Percentiles rank a stretch among this genome's conserved stretches.
phyloP scores from a whole-genome alignment of 2,888 invertebrate genomes.

The Coenonympha glycerion region DNA sequence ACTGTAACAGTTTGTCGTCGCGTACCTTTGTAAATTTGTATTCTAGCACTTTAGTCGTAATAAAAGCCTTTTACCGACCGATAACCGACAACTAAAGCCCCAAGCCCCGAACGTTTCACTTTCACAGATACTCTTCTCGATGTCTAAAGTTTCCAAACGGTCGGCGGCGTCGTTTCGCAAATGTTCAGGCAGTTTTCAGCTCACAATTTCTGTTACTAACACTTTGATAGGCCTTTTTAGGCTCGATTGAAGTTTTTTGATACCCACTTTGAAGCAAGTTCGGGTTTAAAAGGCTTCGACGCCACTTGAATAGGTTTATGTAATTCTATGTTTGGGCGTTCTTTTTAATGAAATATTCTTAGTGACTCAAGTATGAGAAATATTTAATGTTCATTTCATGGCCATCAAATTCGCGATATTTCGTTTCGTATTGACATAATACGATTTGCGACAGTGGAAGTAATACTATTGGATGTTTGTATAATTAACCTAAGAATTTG shows the following conservation, averaged over 20 bases:
- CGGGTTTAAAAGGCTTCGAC: too few relatives aligned
- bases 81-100: slow-evolving; percentile 1
- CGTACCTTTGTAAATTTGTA: neutral
- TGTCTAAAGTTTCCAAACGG: slow-evolving; percentile 14
- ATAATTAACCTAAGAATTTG: too few relatives aligned
- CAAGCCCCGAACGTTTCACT: slow-evolving; percentile 15
- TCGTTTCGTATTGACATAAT: too few relatives aligned
- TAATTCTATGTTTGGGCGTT: too few relatives aligned
- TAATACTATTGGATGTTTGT: too few relatives aligned
- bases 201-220: slow-evolving; percentile 9
- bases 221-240: slow-evolving; percentile 12
- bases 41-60: neutral
- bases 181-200: slow-evolving; percentile 24
- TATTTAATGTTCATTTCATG: too few relatives aligned
- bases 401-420: too few relatives aligned
- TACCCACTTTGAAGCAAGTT: neutral
- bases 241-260: slow-evolving; percentile 7
- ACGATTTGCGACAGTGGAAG: too few relatives aligned
- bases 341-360: too few relatives aligned
- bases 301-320: too few relatives aligned
- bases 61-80: slow-evolving; percentile 3
- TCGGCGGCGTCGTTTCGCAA: slow-evolving; percentile 12
- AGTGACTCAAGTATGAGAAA: too few relatives aligned
- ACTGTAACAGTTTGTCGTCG: neutral
- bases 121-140: slow-evolving; percentile 9